Conservation (phyloP, 2,888 invertebrate species). For the Eupsilia transversa region DNA sequence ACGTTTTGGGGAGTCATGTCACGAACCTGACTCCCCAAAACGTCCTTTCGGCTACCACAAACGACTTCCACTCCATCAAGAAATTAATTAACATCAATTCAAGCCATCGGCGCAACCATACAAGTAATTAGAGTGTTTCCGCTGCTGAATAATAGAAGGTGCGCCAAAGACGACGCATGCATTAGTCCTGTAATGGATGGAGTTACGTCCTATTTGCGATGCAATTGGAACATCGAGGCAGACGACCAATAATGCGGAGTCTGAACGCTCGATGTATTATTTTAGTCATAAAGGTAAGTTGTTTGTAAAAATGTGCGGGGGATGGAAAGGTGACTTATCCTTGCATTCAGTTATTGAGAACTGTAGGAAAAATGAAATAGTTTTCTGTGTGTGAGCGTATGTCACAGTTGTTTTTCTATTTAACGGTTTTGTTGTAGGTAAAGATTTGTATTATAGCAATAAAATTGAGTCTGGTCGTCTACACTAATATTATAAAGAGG, state of each 20-base stretch:
- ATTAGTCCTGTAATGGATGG: slow-evolving; percentile 77
- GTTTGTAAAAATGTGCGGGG: not conserved
- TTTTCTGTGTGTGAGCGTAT: not conserved
- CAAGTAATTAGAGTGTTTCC: slow-evolving; percentile 78
- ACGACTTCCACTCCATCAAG: slow-evolving; percentile 23
- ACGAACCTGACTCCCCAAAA: not conserved
- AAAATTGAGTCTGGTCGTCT: slow-evolving; percentile 64
- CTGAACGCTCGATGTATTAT: not conserved
- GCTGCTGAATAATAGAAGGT: slow-evolving; percentile 82
- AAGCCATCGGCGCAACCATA: slow-evolving; percentile 41
- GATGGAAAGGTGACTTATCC: no score
- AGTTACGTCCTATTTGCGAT: slow-evolving; percentile 75
- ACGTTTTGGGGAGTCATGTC: not conserved
- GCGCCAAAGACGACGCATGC: slow-evolving; percentile 76
- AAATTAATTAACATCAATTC: slow-evolving; percentile 54
- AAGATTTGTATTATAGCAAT: not conserved
- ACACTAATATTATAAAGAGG: no score
- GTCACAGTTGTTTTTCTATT: not conserved
- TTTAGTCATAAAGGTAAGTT: not conserved
- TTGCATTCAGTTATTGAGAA: not conserved
- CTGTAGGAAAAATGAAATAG: not conserved
- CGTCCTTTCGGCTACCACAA: not conserved
- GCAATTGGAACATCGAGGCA: slow-evolving; percentile 71
- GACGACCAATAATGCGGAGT: slow-evolving; percentile 32
- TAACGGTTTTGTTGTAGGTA: not conserved